Base-by-base conservation (phyloP, 2,888 invertebrate genomes). In the Agrypnus murinus region DNA sequence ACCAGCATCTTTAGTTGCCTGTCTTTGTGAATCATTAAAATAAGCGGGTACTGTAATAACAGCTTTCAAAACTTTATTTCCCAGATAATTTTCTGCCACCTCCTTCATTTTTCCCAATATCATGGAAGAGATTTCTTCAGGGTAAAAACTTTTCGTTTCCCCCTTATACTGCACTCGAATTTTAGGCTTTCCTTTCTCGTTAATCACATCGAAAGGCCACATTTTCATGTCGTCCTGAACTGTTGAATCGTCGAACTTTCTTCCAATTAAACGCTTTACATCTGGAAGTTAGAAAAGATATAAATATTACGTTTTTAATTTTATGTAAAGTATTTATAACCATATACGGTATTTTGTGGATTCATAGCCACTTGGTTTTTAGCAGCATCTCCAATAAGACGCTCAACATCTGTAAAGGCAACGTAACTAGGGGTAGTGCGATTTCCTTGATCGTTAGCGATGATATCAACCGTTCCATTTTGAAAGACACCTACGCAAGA, bases 1-100 rank as follows among this genome's bases (percentile, higher is more conserved):
- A 3, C 91, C 91, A 53, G 91, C 90, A 81, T 92, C 91, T 81
- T 91, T 91, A 10, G 91, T 92, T 0, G 91, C 92, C 80, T 91
- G 91, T 63, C 92, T 85, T 80, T 92, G 92, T 0, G 89, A 87
- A 80, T 91, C 90, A 81, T 90, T 91, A 84, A 91, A 91, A 79
- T 91, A 91, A 12, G 90, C 90, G 4, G 89, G 89, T 3, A 89
- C 89, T 2, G 89, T 89, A 68, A 90, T 83, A 9, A 89, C 89
- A 12, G 88, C 89, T 74, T 86, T 86, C n/a, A 84, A 86, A 7
- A 88, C 84, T 50, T 77, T 64, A 65, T 77, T 68, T 57, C 85
- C 82, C 65, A 88, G 76, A 77, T 85, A 87, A 25, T 84, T 80
- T 77, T 87, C 87, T 5, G 88, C 87, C 3, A 82, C 86, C 75